These are phyloP conservation scores for Mongoloraphidia duomilia DNA, from an alignment of 2,888 invertebrate genomes.

Conservation along the genomic window DNA sequence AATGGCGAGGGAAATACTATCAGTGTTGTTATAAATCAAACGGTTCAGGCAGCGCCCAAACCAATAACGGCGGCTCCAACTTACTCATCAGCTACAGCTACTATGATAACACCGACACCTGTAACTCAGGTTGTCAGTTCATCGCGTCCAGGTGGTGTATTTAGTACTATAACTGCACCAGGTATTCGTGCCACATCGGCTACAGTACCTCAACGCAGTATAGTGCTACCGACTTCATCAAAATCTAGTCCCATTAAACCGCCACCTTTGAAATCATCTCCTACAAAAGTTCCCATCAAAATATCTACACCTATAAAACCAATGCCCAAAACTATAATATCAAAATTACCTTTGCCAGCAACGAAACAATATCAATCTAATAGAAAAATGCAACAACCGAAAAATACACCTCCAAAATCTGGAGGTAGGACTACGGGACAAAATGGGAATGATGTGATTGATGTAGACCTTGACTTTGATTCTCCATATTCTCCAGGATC, in stretches of 20 bases:
- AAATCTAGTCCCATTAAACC: constrained; percentile 32
- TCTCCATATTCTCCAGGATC: constrained; percentile 84
- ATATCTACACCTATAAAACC: constrained; percentile 41
- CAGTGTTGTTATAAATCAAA: constrained; percentile 19
- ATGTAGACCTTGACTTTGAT: constrained; percentile 54
- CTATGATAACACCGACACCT: constrained; percentile 26
- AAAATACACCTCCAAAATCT: constrained; percentile 15
- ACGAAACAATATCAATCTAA: constrained; percentile 22
- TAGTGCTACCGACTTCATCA: constrained; percentile 34
- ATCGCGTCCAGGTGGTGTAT: constrained; percentile 25
- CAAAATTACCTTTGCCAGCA: constrained; percentile 24
- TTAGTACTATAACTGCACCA: constrained; percentile 22
- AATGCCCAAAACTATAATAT: constrained; percentile 29
- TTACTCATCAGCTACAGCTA: constrained; percentile 23
- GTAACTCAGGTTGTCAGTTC: constrained; percentile 20
- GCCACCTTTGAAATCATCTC: constrained; percentile 36
- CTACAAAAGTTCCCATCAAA: constrained; percentile 38
- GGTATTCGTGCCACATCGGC: constrained; percentile 21
- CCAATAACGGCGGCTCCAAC: constrained; percentile 24
- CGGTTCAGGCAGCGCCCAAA: constrained; percentile 21
- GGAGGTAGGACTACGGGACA: constrained; percentile 23
- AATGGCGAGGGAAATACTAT: constrained; percentile 18
- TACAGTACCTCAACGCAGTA: constrained; percentile 27
- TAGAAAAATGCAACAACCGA: constrained; percentile 14
- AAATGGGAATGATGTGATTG: constrained; percentile 33